These are phyloP conservation scores for Galeruca laticollis DNA, from an alignment of 2,888 invertebrate species.

Conservation along the genomic window DNA sequence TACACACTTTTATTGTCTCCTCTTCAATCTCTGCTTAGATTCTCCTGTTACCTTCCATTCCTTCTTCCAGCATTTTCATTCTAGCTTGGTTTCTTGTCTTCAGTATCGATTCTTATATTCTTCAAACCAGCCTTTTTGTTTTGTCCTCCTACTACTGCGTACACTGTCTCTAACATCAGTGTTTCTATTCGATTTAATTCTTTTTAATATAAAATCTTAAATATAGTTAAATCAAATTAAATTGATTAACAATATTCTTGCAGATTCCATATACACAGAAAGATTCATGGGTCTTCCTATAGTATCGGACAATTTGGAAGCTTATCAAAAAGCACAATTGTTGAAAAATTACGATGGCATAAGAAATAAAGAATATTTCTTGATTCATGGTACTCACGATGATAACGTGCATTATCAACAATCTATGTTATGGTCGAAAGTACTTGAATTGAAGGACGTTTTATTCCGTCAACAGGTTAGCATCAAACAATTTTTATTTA, in stretches of 20 bases:
- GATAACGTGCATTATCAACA: slow-evolving; percentile 99
- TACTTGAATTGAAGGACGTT: slow-evolving; percentile 86
- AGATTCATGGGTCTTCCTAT: slow-evolving; percentile 93
- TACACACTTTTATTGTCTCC: no score
- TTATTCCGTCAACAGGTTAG: slow-evolving; percentile 92
- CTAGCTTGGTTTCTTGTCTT: no score
- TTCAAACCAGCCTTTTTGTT: no score
- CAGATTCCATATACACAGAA: slow-evolving; percentile 97
- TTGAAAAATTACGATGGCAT: slow-evolving; percentile 74
- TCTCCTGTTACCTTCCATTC: no score
- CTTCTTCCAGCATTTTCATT: no score
- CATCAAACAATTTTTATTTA: slow-evolving; percentile 23
- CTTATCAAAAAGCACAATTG: slow-evolving; percentile 83
- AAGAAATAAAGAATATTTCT: slow-evolving; percentile 82
- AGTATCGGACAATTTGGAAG: slow-evolving; percentile 75
- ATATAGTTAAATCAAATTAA: no score
- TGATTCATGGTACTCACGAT: slow-evolving; percentile 95
- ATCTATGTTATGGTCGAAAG: slow-evolving; percentile 90
- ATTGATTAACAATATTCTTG: slow-evolving; percentile 47
- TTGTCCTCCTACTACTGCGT: no score
- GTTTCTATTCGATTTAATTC: no score
- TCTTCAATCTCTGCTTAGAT: no score
- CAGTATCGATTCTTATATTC: no score
- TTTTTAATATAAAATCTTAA: no score
- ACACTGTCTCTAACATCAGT: no score